A percentile compares a stretch with the other conserved stretches of the same genome.
These are phyloP conservation scores for Phymatocera aterrima DNA, from an alignment of 2,888 invertebrate species.

Conservation along the genomic window DNA sequence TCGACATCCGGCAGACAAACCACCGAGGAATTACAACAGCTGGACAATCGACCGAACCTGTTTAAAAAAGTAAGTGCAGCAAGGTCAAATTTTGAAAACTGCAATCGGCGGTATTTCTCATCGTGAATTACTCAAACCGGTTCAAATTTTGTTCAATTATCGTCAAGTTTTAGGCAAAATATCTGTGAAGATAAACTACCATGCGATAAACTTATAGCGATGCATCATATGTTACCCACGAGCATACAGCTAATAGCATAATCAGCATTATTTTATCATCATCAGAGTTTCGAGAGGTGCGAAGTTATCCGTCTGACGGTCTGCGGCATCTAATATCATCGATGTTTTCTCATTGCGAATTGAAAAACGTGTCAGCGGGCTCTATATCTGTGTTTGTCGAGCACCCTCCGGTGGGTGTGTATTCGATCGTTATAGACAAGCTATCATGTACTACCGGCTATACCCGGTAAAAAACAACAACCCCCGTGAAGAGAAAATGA, in stretches of 20 bases:
- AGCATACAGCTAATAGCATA: too few species aligned
- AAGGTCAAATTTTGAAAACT: slow-evolving; percentile 43
- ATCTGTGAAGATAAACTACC: too few species aligned
- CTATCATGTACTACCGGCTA: too few species aligned
- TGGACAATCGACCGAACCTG: slow-evolving; percentile 82
- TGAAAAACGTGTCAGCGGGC: background rate
- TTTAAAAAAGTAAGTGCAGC: slow-evolving; percentile 78
- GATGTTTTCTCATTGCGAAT: slow-evolving; percentile 1
- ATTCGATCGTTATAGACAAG: background rate
- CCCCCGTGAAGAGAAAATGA: background rate
- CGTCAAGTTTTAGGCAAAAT: too few species aligned
- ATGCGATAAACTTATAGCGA: too few species aligned
- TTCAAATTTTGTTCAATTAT: too few species aligned
- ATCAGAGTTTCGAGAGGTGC: background rate
- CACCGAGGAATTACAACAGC: slow-evolving; percentile 73
- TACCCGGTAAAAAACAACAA: background rate
- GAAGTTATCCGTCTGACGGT: background rate
- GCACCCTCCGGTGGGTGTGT: background rate
- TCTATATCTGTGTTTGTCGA: background rate
- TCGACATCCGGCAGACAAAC: slow-evolving; percentile 66
- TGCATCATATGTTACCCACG: too few species aligned
- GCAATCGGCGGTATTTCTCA: background rate
- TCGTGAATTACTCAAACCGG: too few species aligned
- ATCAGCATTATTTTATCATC: background rate
- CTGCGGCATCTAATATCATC: background rate